phyloP scores from a whole-genome alignment of 2,888 invertebrate genomes.

The Reticulitermes lucifugus region DNA sequence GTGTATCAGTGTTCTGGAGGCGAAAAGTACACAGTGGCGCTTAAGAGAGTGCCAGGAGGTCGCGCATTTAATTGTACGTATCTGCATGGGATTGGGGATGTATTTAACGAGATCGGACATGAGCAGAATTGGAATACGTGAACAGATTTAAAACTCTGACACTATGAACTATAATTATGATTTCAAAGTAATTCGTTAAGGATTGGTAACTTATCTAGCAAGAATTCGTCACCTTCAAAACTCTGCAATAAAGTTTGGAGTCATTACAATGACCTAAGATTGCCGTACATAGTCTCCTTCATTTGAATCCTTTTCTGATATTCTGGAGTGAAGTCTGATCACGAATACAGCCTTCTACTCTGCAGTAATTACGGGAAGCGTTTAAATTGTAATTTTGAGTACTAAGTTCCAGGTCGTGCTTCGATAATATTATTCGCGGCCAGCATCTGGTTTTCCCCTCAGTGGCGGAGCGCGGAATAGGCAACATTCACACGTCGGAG shows the following conservation, averaged over 20 bases:
- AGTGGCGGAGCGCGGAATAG: background rate
- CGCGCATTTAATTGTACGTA: no score
- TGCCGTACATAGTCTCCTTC: background rate
- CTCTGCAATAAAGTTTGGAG: background rate
- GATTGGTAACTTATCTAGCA: background rate
- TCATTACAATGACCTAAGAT: background rate
- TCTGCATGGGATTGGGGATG: no score
- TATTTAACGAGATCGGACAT: no score
- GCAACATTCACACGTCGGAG: background rate
- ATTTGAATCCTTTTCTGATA: background rate
- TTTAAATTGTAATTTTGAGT: slow-evolving; percentile 9
- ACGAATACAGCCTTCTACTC: background rate
- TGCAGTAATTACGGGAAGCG: background rate
- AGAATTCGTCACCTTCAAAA: background rate
- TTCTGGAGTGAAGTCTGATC: background rate
- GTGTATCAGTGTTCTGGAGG: no score
- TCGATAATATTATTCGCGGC: background rate
- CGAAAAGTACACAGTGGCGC: no score
- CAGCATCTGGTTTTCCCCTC: slow-evolving; percentile 1
- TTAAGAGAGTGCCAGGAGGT: no score
- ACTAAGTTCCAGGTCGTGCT: background rate
- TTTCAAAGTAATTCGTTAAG: background rate
- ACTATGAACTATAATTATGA: background rate
- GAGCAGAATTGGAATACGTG: background rate
- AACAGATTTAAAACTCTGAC: background rate